Conservation (phyloP, 2,888 invertebrate genomes). For the Megamerina dolium region DNA sequence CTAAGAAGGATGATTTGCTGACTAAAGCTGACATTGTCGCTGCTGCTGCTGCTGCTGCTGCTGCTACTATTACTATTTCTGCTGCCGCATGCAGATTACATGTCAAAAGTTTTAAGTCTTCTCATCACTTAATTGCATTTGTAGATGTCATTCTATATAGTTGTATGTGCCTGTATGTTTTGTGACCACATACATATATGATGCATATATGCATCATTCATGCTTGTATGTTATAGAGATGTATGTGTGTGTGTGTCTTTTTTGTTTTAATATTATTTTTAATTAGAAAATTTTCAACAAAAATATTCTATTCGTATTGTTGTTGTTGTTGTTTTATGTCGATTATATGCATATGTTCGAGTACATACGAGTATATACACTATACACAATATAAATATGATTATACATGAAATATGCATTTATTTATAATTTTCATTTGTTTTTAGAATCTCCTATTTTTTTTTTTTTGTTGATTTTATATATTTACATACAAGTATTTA, state of each 20-base stretch:
- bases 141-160: constrained; percentile 3
- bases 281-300: constrained; percentile 20
- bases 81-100: constrained; percentile 14
- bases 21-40: neutral
- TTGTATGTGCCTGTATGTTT: neutral
- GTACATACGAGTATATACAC: too few species aligned
- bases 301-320: constrained; percentile 11
- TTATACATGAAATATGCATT: too few species aligned
- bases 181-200: neutral
- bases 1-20: neutral
- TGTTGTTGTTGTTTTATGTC: constrained; percentile 7
- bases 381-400: too few species aligned
- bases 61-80: neutral
- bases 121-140: constrained; percentile 22
- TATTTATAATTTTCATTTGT: too few species aligned
- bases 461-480: too few species aligned
- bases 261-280: constrained; percentile 16
- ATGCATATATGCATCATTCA: too few species aligned
- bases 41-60: neutral
- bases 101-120: constrained; percentile 23
- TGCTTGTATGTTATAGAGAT: too few species aligned
- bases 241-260: neutral
- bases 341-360: too few species aligned
- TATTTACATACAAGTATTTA: too few species aligned
- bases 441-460: too few species aligned